Conservation (phyloP, 2,888 invertebrate species). For the Druceiella hillmani region DNA sequence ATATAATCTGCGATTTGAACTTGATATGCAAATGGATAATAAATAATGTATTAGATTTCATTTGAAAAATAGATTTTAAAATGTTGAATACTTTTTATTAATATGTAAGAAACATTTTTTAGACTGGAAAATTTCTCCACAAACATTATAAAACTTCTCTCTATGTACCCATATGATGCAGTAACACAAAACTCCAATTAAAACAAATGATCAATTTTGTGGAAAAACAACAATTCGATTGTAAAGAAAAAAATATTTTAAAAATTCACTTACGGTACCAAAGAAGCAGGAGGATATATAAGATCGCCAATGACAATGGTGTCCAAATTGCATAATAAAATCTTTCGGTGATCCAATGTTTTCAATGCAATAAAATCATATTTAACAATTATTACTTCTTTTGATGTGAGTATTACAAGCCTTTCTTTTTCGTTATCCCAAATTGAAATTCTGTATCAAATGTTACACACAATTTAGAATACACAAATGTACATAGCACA, state of each 20-base stretch:
- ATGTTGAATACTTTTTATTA: no score
- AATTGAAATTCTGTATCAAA: conserved; percentile 75
- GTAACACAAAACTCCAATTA: no score
- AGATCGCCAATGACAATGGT: conserved; percentile 71
- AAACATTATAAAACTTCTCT: no score
- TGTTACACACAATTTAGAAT: no score
- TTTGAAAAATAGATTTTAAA: no score
- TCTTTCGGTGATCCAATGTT: conserved; percentile 63
- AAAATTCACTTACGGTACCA: conserved; percentile 71
- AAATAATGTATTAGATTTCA: no score
- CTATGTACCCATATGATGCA: no score
- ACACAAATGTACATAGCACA: no score
- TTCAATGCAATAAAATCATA: conserved; percentile 83
- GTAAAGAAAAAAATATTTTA: neutral
- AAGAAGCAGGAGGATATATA: conserved; percentile 73
- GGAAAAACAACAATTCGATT: neutral
- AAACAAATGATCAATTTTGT: neutral
- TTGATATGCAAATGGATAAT: no score
- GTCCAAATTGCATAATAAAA: conserved; percentile 63
- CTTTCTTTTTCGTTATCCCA: conserved; percentile 87
- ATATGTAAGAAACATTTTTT: no score
- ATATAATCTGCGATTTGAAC: no score
- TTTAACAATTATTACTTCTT: conserved; percentile 67
- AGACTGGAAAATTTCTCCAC: no score
- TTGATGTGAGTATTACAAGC: conserved; percentile 67